Percentiles rank a stretch among this genome's conserved stretches.
phyloP scores from a whole-genome alignment of 2,113 vertebrate species.

The Charadrius vociferus region DNA sequence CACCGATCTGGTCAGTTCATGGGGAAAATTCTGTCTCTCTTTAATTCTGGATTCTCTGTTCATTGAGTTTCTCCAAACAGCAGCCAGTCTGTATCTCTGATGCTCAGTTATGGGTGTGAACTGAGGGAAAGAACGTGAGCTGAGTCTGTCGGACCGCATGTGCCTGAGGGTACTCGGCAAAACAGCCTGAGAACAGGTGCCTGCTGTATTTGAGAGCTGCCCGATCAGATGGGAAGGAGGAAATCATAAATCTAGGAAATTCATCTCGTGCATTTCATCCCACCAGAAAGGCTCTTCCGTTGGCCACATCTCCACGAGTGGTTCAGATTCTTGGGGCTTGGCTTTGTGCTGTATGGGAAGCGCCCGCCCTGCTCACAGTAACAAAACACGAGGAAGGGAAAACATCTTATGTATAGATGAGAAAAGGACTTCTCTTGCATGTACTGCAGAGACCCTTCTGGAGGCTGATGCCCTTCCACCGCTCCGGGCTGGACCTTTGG shows the following conservation, averaged over 20 bases:
- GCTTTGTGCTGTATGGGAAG: not conserved
- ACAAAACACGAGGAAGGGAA: not conserved
- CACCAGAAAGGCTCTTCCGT: not conserved
- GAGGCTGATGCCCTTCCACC: not conserved
- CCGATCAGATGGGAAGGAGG: not conserved
- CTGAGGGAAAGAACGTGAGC: not conserved
- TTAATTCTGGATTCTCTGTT: not conserved
- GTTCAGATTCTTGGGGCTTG: not conserved
- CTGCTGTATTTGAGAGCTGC: not conserved
- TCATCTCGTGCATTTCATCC: not conserved
- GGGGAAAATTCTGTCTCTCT: not conserved
- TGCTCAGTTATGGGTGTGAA: not conserved
- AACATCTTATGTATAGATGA: not conserved
- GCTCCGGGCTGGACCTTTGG: not conserved
- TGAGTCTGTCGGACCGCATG: fast-evolving
- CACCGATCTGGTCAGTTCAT: not conserved
- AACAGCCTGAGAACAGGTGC: conserved; percentile 8
- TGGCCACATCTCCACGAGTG: not conserved
- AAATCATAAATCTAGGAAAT: not conserved
- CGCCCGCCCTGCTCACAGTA: not conserved
- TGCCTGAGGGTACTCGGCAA: not conserved
- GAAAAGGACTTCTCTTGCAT: not conserved
- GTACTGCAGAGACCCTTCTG: not conserved
- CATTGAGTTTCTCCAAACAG: not conserved
- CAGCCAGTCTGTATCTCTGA: not conserved